A percentile compares a stretch with the other conserved stretches of the same genome.
phyloP scores from a whole-genome alignment of 2,888 invertebrate genomes.

The Chirona hameri region DNA sequence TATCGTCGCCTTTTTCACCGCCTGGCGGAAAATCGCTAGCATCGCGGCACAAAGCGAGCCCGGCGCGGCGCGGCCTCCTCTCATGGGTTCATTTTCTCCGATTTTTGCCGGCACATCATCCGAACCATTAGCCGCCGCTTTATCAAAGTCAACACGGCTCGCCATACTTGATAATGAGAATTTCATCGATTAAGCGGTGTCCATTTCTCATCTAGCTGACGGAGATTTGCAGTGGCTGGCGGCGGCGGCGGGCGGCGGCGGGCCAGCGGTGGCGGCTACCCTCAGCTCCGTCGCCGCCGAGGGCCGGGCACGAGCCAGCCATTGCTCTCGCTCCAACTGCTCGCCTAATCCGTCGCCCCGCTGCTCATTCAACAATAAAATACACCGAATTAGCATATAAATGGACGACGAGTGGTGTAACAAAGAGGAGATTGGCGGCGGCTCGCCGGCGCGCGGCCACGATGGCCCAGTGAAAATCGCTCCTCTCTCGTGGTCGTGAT shows the following conservation, averaged over 20 bases:
- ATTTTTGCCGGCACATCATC: neutral
- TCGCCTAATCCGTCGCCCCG: neutral
- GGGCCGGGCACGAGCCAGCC: neutral
- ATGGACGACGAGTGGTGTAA: neutral
- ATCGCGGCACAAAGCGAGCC: neutral
- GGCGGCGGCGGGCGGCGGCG: neutral
- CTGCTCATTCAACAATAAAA: constrained; percentile 28
- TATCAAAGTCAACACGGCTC: constrained; percentile 24
- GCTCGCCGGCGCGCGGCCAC: neutral
- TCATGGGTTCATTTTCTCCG: neutral
- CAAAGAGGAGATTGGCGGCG: constrained; percentile 4
- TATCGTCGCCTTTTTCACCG: neutral
- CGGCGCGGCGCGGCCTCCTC: neutral
- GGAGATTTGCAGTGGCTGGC: neutral
- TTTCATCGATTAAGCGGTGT: constrained; percentile 8
- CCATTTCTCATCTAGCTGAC: constrained; percentile 4
- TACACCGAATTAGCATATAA: constrained; percentile 24
- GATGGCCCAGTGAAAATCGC: neutral
- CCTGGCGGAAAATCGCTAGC: neutral
- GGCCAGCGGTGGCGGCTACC: neutral
- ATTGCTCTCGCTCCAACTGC: neutral
- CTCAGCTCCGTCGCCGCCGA: neutral
- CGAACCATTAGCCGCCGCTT: constrained; percentile 3
- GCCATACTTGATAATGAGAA: constrained; percentile 12
- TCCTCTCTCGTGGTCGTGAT: neutral